Percentiles rank a stretch among this genome's conserved stretches.
Evolutionary conservation across 1,140 invertebrate genomes (phyloP).

Genomic region (Asbolus verrucosus): DNA sequence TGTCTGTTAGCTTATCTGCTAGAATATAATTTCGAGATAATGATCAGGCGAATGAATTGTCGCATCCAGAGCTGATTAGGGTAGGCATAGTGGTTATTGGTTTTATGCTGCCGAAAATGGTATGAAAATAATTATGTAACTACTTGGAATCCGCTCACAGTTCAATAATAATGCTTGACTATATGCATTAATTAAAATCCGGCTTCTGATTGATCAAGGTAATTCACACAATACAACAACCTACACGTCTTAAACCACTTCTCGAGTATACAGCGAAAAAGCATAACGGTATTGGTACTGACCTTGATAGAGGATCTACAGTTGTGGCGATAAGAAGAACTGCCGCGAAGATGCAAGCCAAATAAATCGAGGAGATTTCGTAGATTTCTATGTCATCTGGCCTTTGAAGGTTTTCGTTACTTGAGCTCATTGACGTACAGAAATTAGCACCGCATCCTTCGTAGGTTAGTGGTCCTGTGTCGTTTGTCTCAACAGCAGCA

Average conservation of each 20-base stretch:
- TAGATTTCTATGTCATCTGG: conserved; percentile 87
- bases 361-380: conserved; percentile 89
- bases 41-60: too few relatives aligned
- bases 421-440: conserved; percentile 75
- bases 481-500: conserved; percentile 66
- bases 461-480: conserved; percentile 68
- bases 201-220: not conserved
- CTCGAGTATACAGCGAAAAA: conserved; percentile 8
- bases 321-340: conserved; percentile 87
- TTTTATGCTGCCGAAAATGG: too few relatives aligned
- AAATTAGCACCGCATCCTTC: conserved; percentile 85
- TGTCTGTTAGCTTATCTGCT: too few relatives aligned
- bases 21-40: too few relatives aligned
- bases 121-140: not conserved
- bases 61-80: too few relatives aligned
- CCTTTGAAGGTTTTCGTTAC: conserved; percentile 78
- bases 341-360: conserved; percentile 86
- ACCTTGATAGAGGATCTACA: conserved; percentile 90
- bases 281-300: conserved; percentile 54
- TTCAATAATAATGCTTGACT: too few relatives aligned
- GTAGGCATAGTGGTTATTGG: too few relatives aligned
- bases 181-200: too few relatives aligned
- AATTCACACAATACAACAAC: not conserved
- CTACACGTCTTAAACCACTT: not conserved
- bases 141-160: too few relatives aligned